Evolutionary conservation across 1,140 invertebrate genomes (phyloP).

Genomic region (Anastatus disparis): DNA sequence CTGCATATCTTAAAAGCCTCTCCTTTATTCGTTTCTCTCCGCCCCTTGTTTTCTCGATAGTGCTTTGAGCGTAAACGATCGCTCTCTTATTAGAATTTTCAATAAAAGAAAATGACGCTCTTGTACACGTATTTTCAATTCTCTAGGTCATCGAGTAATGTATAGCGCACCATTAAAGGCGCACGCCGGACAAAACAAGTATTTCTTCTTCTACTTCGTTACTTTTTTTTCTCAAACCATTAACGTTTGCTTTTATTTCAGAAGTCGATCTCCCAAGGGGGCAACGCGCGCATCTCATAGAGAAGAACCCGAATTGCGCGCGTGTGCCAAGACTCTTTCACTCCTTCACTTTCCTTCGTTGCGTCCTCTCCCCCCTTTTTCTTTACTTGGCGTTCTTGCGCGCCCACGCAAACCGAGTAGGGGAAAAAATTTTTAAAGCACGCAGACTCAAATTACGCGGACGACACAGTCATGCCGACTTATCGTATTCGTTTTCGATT

Average conservation of each 20-base stretch:
- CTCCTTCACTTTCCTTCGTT: constrained; percentile 39
- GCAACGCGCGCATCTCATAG: not conserved
- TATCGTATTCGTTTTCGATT: constrained; percentile 33
- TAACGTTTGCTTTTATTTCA: constrained; percentile 22
- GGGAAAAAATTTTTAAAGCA: constrained; percentile 5
- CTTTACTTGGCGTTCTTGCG: too few species aligned
- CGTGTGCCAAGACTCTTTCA: constrained; percentile 13
- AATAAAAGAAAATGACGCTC: not conserved
- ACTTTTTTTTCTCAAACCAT: not conserved
- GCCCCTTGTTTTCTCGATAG: not conserved
- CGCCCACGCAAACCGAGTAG: constrained; percentile 16
- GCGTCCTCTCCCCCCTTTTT: constrained; percentile 14
- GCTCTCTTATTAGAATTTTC: not conserved
- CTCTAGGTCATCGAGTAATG: not conserved
- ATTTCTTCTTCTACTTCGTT: not conserved
- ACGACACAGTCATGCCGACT: not conserved
- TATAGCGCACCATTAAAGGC: not conserved
- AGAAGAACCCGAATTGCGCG: not conserved
- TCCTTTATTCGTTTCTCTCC: not conserved
- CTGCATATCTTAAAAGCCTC: not conserved
- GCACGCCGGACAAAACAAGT: not conserved
- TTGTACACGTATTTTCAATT: constrained; percentile 8
- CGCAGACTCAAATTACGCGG: constrained; percentile 11
- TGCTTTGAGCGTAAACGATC: not conserved
- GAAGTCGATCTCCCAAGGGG: not conserved